These are phyloP conservation scores for Allophyes oxyacanthae DNA, from an alignment of 2,888 invertebrate genomes.

Conservation along the genomic window DNA sequence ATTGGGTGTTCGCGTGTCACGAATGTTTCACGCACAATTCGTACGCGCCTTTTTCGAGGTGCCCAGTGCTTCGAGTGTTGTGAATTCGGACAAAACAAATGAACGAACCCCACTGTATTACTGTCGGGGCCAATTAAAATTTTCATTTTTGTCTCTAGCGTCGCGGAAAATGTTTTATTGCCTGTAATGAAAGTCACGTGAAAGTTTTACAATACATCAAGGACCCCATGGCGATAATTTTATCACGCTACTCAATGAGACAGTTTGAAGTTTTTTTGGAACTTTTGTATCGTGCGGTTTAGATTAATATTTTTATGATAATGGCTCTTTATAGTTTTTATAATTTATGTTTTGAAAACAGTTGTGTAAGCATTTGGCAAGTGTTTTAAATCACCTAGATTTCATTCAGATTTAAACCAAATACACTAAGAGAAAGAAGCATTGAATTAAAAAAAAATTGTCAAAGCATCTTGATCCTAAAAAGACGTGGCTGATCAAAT, in stretches of 20 bases:
- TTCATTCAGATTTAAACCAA: too few relatives aligned
- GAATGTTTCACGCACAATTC: constrained; percentile 74
- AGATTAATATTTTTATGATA: too few relatives aligned
- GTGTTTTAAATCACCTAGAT: too few relatives aligned
- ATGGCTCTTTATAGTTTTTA: too few relatives aligned
- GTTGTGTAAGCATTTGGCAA: too few relatives aligned
- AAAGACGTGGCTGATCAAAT: constrained; percentile 31
- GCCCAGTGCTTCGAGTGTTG: constrained; percentile 24
- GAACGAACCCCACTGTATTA: constrained; percentile 63
- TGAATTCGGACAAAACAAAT: constrained; percentile 70
- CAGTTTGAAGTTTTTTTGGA: too few relatives aligned
- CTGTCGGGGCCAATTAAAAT: constrained; percentile 72
- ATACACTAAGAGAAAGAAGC: too few relatives aligned
- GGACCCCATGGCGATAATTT: constrained; percentile 30
- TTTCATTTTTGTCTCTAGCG: constrained; percentile 59
- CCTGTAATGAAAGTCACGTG: constrained; percentile 49
- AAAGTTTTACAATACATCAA: constrained; percentile 42
- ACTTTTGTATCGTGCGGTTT: too few relatives aligned
- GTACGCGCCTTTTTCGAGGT: constrained; percentile 43
- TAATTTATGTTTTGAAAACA: too few relatives aligned
- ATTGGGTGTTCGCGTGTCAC: constrained; percentile 80
- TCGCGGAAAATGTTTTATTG: constrained; percentile 60
- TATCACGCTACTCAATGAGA: background rate
- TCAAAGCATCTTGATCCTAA: background rate
- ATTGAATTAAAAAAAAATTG: background rate